Evolutionary conservation across 1,140 invertebrate species (phyloP).

Genomic region (Copidosoma floridanum): DNA sequence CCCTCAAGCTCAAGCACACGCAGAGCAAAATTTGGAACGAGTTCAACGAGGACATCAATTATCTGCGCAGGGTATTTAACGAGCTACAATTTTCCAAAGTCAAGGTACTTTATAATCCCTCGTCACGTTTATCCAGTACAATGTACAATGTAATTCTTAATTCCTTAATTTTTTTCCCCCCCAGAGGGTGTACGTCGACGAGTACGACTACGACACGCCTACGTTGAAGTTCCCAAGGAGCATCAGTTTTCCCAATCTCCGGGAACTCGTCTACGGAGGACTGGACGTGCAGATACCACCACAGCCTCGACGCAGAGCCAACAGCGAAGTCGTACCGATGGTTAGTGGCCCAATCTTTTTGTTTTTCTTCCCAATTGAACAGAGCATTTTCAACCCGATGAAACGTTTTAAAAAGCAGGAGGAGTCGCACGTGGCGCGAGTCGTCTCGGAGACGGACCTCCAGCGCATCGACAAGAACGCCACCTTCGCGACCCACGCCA

Average conservation of each 20-base stretch:
- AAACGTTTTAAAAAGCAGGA: slow-evolving; percentile 12
- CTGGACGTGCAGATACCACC: slow-evolving; percentile 34
- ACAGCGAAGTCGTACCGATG: slow-evolving; percentile 52
- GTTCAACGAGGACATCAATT: slow-evolving; percentile 72
- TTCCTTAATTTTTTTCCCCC: slow-evolving; percentile 17
- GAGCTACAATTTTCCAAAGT: slow-evolving; percentile 76
- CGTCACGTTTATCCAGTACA: too few species aligned
- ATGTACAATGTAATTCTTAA: not conserved
- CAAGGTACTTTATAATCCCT: too few species aligned
- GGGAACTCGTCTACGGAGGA: slow-evolving; percentile 44
- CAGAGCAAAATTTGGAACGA: slow-evolving; percentile 76
- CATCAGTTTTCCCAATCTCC: slow-evolving; percentile 51
- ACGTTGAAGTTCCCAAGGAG: slow-evolving; percentile 44
- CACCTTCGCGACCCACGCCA: slow-evolving; percentile 64
- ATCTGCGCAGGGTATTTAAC: slow-evolving; percentile 72
- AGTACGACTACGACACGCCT: slow-evolving; percentile 46
- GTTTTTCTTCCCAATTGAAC: slow-evolving; percentile 1
- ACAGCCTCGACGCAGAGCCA: slow-evolving; percentile 49
- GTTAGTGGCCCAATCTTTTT: slow-evolving; percentile 31
- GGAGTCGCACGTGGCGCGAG: slow-evolving; percentile 59
- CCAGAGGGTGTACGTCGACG: slow-evolving; percentile 51
- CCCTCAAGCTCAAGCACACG: slow-evolving; percentile 71
- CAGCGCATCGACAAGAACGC: slow-evolving; percentile 73
- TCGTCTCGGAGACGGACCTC: slow-evolving; percentile 74
- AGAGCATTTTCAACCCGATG: not conserved